Percentiles rank a stretch among this genome's conserved stretches.
phyloP scores from a whole-genome alignment of 2,888 invertebrate species.

The Oeneis ivallda region DNA sequence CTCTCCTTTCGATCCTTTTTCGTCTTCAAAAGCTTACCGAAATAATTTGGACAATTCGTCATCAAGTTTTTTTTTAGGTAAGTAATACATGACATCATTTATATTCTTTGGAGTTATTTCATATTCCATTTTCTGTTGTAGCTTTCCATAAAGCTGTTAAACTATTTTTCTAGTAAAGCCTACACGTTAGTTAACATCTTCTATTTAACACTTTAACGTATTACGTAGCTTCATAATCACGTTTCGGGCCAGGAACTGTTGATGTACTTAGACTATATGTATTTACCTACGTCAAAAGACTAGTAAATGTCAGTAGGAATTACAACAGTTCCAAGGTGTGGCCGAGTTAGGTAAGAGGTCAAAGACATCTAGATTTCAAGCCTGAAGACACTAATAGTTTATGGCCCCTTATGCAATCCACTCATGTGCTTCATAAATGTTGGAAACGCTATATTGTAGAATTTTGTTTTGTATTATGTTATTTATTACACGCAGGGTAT shows the following conservation, averaged over 20 bases:
- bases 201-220: not conserved
- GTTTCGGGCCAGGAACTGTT: slow-evolving; percentile 26
- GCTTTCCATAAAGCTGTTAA: not conserved
- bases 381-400: slow-evolving; percentile 38
- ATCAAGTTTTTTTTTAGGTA: not conserved
- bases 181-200: not conserved
- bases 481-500: not conserved
- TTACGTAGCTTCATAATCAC: slow-evolving; percentile 29
- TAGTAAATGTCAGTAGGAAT: slow-evolving; percentile 38
- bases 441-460: slow-evolving; percentile 15
- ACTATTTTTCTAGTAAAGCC: slow-evolving; percentile 9
- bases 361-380: slow-evolving; percentile 36
- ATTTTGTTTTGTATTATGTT: slow-evolving; percentile 6
- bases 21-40: slow-evolving; percentile 41
- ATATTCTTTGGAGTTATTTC: not conserved
- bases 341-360: slow-evolving; percentile 45
- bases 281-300: slow-evolving; percentile 12
- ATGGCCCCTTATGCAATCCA: slow-evolving; percentile 41
- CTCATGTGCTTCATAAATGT: slow-evolving; percentile 31
- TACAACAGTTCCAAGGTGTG: slow-evolving; percentile 36
- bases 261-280: slow-evolving; percentile 14
- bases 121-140: not conserved
- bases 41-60: slow-evolving; percentile 19
- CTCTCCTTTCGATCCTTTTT: slow-evolving; percentile 42
- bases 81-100: not conserved